These are phyloP conservation scores for Penaeus indicus DNA, from an alignment of 1,140 invertebrate genomes.

Conservation along the genomic window DNA sequence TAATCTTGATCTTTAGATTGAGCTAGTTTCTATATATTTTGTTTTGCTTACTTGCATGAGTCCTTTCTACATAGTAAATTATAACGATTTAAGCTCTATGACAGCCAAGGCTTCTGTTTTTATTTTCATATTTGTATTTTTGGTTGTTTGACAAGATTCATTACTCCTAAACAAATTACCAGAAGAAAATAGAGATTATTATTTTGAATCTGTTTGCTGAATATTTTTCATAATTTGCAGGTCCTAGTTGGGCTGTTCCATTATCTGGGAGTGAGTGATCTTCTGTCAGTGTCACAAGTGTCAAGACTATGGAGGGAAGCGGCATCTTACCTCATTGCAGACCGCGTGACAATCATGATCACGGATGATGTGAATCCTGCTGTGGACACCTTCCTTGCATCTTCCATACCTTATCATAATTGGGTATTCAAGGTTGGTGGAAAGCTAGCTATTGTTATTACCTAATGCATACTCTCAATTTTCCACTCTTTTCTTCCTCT, in stretches of 20 bases:
- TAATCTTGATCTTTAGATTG: too few relatives aligned
- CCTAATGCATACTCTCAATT: not conserved
- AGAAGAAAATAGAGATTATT: too few relatives aligned
- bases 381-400: conserved; percentile 26
- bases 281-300: conserved; percentile 42
- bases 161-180: too few relatives aligned
- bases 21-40: too few relatives aligned
- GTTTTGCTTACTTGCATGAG: too few relatives aligned
- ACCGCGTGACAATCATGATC: conserved; percentile 54
- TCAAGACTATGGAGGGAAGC: conserved; percentile 52
- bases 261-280: conserved; percentile 56
- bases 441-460: not conserved
- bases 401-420: conserved; percentile 40
- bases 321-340: conserved; percentile 34
- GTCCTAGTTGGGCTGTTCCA: conserved; percentile 40
- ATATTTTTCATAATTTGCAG: not conserved
- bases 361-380: conserved; percentile 54
- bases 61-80: too few relatives aligned
- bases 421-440: conserved; percentile 55
- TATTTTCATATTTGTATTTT: too few relatives aligned
- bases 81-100: too few relatives aligned
- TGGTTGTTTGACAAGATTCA: too few relatives aligned
- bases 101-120: too few relatives aligned
- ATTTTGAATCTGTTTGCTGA: too few relatives aligned
- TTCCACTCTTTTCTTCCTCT: not conserved